phyloP scores from a whole-genome alignment of 2,113 vertebrate genomes.

The Stomatorhinus ivindoensis region DNA sequence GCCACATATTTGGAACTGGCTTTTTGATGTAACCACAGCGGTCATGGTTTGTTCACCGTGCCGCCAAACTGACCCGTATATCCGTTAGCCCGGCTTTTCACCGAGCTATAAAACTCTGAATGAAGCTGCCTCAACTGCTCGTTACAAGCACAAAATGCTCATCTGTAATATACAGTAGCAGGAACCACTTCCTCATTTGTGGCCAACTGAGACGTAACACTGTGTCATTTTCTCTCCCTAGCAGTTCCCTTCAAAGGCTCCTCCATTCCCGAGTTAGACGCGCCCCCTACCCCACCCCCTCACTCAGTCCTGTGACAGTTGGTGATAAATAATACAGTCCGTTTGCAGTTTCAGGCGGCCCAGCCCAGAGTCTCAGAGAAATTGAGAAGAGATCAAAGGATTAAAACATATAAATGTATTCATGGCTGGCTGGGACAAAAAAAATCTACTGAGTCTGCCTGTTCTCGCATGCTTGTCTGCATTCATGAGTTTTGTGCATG shows the following conservation, averaged over 20 bases:
- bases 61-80: not conserved
- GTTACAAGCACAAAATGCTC: not conserved
- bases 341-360: constrained; percentile 24
- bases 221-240: not conserved
- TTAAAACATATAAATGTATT: constrained; percentile 31
- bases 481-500: not conserved
- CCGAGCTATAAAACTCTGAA: not conserved
- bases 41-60: not conserved
- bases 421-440: not conserved
- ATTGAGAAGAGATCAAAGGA: constrained; percentile 45
- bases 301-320: constrained; percentile 18
- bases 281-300: not conserved
- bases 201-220: not conserved
- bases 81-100: not conserved
- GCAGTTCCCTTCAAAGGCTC: not conserved
- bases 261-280: not conserved
- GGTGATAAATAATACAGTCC: constrained; percentile 46
- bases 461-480: not conserved
- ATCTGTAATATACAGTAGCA: not conserved
- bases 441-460: not conserved
- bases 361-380: constrained; percentile 25
- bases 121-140: not conserved
- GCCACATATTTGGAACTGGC: not conserved
- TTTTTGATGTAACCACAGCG: not conserved
- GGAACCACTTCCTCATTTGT: not conserved